Percentiles rank a stretch among this genome's conserved stretches.
Evolutionary conservation across 1,140 invertebrate genomes (phyloP).

Genomic region (roundworm (Caenorhabditis elegans)): DNA sequence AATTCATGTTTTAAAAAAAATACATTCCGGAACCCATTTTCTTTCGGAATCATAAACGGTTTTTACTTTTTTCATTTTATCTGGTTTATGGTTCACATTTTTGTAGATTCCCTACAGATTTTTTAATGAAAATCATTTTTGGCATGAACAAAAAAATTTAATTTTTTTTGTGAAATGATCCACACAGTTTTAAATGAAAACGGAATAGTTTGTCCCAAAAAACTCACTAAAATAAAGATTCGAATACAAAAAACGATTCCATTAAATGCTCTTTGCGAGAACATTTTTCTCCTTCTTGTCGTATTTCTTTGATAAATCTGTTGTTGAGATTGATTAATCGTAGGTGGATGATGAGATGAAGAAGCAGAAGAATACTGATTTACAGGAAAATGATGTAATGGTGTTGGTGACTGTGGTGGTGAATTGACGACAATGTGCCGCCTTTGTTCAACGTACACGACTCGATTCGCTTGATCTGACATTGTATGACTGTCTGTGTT

Average conservation of each 20-base stretch:
- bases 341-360: background rate
- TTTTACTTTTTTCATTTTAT: too few species aligned
- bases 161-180: background rate
- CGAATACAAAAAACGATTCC: constrained; percentile 60
- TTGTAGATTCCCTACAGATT: too few species aligned
- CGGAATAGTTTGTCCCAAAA: background rate
- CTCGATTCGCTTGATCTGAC: constrained; percentile 30
- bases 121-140: too few species aligned
- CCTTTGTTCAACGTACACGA: constrained; percentile 26
- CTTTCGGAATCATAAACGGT: too few species aligned
- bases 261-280: constrained; percentile 40
- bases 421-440: constrained; percentile 25
- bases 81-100: too few species aligned
- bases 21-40: too few species aligned
- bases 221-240: constrained; percentile 59
- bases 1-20: too few species aligned
- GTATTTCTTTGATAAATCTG: background rate
- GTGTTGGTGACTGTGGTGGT: background rate
- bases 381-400: constrained; percentile 7
- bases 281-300: constrained; percentile 32
- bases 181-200: background rate
- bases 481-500: background rate
- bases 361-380: background rate
- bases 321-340: background rate
- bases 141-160: too few species aligned